phyloP scores from a whole-genome alignment of 2,888 invertebrate genomes.

The Heteromyza rotundicornis region DNA sequence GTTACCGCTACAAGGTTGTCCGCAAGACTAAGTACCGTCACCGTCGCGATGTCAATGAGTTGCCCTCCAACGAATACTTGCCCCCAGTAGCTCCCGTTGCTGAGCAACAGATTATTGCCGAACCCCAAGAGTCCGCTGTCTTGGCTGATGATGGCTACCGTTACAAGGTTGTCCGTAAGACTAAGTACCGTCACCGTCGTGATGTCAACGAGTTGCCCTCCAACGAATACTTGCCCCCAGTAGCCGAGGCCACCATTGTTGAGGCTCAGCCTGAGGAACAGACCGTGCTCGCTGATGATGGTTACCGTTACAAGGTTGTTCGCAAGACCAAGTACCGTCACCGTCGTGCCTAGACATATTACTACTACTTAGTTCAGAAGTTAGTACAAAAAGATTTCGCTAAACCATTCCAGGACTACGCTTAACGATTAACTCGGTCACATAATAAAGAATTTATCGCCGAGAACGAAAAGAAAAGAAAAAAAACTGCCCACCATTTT shows the following conservation, averaged over 20 bases:
- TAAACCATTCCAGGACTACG: too few relatives aligned
- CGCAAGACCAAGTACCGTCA: slow-evolving; percentile 34
- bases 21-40: slow-evolving; percentile 40
- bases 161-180: slow-evolving; percentile 48
- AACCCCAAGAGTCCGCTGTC: slow-evolving; percentile 35
- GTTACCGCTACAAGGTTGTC: slow-evolving; percentile 44
- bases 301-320: slow-evolving; percentile 37
- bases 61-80: slow-evolving; percentile 32
- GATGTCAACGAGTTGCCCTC: slow-evolving; percentile 45
- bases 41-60: slow-evolving; percentile 41
- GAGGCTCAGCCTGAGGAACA: slow-evolving; percentile 14
- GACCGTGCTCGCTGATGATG: slow-evolving; percentile 30
- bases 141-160: slow-evolving; percentile 47
- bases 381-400: too few relatives aligned
- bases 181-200: slow-evolving; percentile 48
- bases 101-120: slow-evolving; percentile 1
- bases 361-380: too few relatives aligned
- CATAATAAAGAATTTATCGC: too few relatives aligned
- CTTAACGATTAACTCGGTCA: too few relatives aligned
- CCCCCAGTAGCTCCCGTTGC: slow-evolving; percentile 9
- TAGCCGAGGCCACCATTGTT: slow-evolving; percentile 9
- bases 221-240: slow-evolving; percentile 43
- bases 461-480: too few relatives aligned
- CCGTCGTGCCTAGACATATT: too few relatives aligned
- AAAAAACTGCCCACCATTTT: too few relatives aligned